phyloP scores from a whole-genome alignment of 2,797 vertebrate genomes.

The Ctenopoma multispine region DNA sequence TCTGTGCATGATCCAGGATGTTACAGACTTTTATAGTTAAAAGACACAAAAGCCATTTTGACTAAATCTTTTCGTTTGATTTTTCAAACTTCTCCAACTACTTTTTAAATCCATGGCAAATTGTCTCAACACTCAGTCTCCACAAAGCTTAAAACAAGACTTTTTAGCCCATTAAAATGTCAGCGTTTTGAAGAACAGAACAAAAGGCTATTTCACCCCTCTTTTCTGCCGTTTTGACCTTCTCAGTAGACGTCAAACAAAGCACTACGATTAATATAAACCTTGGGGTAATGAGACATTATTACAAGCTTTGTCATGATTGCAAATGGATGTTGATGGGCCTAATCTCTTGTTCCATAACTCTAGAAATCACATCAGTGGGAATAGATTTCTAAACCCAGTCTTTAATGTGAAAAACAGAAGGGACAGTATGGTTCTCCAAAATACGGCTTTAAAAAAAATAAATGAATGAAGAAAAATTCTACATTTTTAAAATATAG shows the following conservation, averaged over 20 bases:
- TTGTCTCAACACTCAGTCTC: too few species aligned
- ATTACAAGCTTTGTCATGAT: constrained; percentile 14
- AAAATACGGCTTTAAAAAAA: too few species aligned
- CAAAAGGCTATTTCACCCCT: background rate
- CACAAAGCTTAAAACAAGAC: background rate
- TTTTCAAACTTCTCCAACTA: too few species aligned
- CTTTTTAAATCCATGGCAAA: too few species aligned
- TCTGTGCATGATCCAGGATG: background rate
- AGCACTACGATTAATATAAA: constrained; percentile 25
- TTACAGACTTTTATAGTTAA: background rate
- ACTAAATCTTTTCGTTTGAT: too few species aligned
- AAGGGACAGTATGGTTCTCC: background rate
- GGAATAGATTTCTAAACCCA: background rate
- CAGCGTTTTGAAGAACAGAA: background rate
- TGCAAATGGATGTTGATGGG: constrained; percentile 19
- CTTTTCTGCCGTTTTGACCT: background rate
- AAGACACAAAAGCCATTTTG: background rate
- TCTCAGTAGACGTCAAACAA: constrained; percentile 29
- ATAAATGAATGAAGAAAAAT: background rate
- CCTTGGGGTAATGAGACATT: constrained; percentile 16
- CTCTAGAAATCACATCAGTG: constrained; percentile 2
- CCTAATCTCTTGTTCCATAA: constrained; percentile 14
- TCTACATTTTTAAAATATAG: too few species aligned
- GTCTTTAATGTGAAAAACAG: background rate
- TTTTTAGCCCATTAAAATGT: background rate